These are phyloP conservation scores for human DNA, from an alignment of 2,113 vertebrate genomes.

Conservation along the genomic window GRCh38 chr6:11138001-11138500, in stretches of 20 bases:
- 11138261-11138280: conserved; percentile 44
- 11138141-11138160: conserved; percentile 54
- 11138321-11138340: conserved; percentile 17
- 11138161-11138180: conserved; percentile 63
- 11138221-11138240: conserved; percentile 50
- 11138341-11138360: not conserved
- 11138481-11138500: conserved; percentile 49
- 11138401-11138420: not conserved
- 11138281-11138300: conserved; percentile 29
- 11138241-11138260: conserved; percentile 29
- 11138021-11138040: conserved; percentile 58
- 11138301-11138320: conserved; percentile 44
- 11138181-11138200: conserved; percentile 62
- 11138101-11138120: conserved; percentile 76
- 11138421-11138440: conserved; percentile 60
- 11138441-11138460: conserved; percentile 60
- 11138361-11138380: conserved; percentile 29
- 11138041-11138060: conserved; percentile 45
- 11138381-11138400: not conserved
- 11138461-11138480: conserved; percentile 64
- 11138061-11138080: conserved; percentile 46
- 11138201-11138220: conserved; percentile 44
- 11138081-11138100: conserved; percentile 65
- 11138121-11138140: conserved; percentile 69
- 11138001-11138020: conserved; percentile 30